Base-by-base conservation (phyloP, 92 coral and sea anemone species). In the Porites divaricata region DNA sequence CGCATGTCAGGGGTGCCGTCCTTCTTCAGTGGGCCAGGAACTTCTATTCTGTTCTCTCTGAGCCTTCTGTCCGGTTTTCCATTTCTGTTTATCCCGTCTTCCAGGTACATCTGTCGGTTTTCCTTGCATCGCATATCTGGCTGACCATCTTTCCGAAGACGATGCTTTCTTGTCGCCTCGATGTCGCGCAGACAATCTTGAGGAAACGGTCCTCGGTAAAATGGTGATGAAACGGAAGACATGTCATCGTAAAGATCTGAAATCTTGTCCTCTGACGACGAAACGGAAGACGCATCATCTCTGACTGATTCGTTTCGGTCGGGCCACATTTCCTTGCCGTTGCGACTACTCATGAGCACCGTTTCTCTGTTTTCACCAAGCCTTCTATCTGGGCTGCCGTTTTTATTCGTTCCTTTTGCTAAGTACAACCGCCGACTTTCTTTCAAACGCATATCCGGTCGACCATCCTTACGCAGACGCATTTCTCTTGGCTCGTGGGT, bases 1-100 rank as follows among this genome's bases (percentile, higher is more conserved):
- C 94, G 85, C 94, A 88, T 91, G 69, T 91, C 94, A 50, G 94
- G 94, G 20, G 78, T 74, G 4, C 94, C 94, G 67, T 91, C 82
- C 26, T 69, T 91, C 76, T 83, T 88, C 52, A 63, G 1, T 19
- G 89, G 93, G 9, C 79, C 83, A 15, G 85, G 2, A 26, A 67
- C 26, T 28, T 51, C 17, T 8, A 9, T 41, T 49, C 79, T 83
- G 75, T 78, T 72, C 48, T 49, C 75, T 21, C 67, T 67, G 16
- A 63, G 28, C 63, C 94, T 80, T 63, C 53, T 72, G 89, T 90
- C 94, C 17, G 72, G 81, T 14, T 69, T 78, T 0, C 89, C 89
- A 35, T 91, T 88, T 57, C 56, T 61, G 83, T 91, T 91, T 51
- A 20, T 25, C 49, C 84, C 91, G 67, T 45, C 52, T 49, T n/a